These are phyloP conservation scores for Enteromius fasciolatus DNA, from an alignment of 2,797 vertebrate species.

Conservation along the genomic window DNA sequence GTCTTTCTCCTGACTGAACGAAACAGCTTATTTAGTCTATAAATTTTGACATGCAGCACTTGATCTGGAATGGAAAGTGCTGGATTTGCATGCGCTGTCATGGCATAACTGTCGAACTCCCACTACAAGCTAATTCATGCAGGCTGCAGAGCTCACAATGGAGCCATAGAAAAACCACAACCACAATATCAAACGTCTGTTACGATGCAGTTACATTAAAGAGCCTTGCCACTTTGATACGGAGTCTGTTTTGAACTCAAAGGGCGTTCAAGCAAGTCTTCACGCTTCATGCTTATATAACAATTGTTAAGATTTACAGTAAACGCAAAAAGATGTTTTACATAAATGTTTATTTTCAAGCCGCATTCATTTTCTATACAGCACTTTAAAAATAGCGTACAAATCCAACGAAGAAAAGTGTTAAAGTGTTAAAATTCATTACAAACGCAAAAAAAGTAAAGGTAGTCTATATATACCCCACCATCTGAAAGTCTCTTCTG, in stretches of 20 bases:
- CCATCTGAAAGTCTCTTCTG: neutral
- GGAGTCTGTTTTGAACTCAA: constrained; percentile 11
- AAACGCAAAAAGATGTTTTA: neutral
- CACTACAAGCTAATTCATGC: constrained; percentile 12
- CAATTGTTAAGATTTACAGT: neutral
- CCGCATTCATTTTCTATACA: neutral
- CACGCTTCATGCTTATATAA: neutral
- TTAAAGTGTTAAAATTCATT: neutral
- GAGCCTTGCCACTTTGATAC: neutral
- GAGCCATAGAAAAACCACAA: constrained; percentile 33
- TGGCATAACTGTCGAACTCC: constrained; percentile 8
- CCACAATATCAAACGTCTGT: constrained; percentile 28
- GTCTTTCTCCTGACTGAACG: neutral
- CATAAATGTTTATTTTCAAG: constrained; percentile 6
- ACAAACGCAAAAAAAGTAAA: neutral
- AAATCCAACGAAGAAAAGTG: neutral
- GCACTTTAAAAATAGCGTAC: neutral
- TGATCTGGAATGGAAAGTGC: constrained; percentile 52
- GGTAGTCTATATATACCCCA: neutral
- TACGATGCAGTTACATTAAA: neutral
- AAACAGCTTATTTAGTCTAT: neutral
- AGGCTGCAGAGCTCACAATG: constrained; percentile 44
- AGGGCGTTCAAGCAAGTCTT: neutral
- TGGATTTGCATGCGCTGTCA: constrained; percentile 60
- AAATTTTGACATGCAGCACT: constrained; percentile 14